phyloP scores from a whole-genome alignment of 2,888 invertebrate species.

The Ormia ochracea region DNA sequence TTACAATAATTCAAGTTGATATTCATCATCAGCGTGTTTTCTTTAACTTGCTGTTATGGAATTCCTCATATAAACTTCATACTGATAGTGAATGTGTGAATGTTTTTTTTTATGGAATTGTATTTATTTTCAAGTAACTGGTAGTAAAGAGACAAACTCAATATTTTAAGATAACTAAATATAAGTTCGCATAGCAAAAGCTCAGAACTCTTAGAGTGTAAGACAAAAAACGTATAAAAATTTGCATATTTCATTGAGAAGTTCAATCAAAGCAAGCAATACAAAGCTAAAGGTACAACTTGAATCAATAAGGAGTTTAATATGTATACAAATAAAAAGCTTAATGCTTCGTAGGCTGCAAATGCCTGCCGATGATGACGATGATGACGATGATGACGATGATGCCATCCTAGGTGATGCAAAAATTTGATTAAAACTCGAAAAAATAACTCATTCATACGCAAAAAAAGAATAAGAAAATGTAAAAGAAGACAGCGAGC shows the following conservation, averaged over 20 bases:
- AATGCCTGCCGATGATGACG: constrained; percentile 48
- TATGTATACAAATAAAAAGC: constrained; percentile 56
- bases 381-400: constrained; percentile 35
- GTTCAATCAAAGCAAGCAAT: constrained; percentile 69
- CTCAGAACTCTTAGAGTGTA: constrained; percentile 36
- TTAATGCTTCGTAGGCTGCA: constrained; percentile 56
- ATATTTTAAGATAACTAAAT: constrained; percentile 58
- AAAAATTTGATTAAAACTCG: constrained; percentile 64
- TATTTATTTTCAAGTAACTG: constrained; percentile 49
- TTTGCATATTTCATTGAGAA: constrained; percentile 76
- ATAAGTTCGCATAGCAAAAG: constrained; percentile 46
- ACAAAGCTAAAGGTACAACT: constrained; percentile 28
- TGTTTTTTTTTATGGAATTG: constrained; percentile 4
- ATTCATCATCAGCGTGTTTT: too few relatives aligned
- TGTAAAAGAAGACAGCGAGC: constrained; percentile 49
- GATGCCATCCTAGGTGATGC: constrained; percentile 50
- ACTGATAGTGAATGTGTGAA: constrained; percentile 42
- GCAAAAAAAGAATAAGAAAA: constrained; percentile 60
- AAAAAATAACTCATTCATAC: constrained; percentile 74
- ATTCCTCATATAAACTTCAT: constrained; percentile 1
- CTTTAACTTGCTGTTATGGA: constrained; percentile 5
- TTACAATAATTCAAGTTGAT: too few relatives aligned
- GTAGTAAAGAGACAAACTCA: constrained; percentile 60
- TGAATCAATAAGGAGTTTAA: constrained; percentile 54
- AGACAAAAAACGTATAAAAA: constrained; percentile 61